Conservation (phyloP, 2,888 invertebrate species). For the Hyposoter didymator region DNA sequence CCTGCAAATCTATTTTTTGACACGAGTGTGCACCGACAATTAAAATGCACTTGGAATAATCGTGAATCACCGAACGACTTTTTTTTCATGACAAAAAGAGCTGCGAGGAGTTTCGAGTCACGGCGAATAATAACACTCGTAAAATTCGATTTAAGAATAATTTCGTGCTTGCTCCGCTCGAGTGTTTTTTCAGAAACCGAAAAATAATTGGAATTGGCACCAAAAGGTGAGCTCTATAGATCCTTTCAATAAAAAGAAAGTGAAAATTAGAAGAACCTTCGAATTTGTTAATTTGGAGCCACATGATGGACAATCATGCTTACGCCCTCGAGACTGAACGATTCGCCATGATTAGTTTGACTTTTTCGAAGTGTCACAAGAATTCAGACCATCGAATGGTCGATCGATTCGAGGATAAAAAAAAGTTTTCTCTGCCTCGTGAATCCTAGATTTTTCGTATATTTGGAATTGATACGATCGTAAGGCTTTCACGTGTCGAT, state of each 20-base stretch:
- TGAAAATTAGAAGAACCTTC: constrained; percentile 2
- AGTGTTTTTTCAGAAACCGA: neutral
- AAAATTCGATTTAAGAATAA: neutral
- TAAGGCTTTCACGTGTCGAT: constrained; percentile 62
- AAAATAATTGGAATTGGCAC: neutral
- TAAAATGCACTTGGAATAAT: neutral
- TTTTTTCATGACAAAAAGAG: neutral
- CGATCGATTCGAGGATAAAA: neutral
- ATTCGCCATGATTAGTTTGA: constrained; percentile 46
- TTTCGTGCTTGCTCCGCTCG: constrained; percentile 4
- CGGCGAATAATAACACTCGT: neutral
- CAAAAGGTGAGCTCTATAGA: constrained; percentile 17
- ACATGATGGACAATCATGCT: constrained; percentile 81
- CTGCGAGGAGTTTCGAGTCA: neutral
- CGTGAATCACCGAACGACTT: neutral
- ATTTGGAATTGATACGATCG: constrained; percentile 47
- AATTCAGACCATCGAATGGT: constrained; percentile 2
- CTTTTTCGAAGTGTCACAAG: neutral
- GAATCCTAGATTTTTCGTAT: neutral
- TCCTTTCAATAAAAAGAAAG: constrained; percentile 28
- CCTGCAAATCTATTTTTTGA: neutral
- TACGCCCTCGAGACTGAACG: constrained; percentile 78
- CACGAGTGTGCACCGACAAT: neutral
- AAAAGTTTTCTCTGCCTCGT: neutral
- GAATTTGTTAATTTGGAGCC: constrained; percentile 63